Evolutionary conservation across 2,888 invertebrate genomes (phyloP).

Genomic region (Sepiola atlantica): DNA sequence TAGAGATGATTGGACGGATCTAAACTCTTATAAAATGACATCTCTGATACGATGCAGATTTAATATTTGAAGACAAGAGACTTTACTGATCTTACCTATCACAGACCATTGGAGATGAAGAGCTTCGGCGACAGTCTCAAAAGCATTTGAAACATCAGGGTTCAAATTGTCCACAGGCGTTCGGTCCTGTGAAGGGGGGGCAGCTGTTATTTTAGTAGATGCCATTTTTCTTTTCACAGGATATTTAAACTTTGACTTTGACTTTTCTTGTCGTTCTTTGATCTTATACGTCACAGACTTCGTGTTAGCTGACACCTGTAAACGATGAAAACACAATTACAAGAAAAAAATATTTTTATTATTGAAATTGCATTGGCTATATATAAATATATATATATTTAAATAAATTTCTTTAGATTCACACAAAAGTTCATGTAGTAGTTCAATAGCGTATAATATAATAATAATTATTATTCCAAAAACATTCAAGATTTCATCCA

Average conservation of each 20-base stretch:
- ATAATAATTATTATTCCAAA: no score
- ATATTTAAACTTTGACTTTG: slow-evolving; percentile 50
- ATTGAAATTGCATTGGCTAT: neutral
- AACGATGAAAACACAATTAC: neutral
- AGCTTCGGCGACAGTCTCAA: slow-evolving; percentile 73
- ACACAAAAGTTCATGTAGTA: neutral
- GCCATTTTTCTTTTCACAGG: slow-evolving; percentile 46
- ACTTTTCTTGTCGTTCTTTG: slow-evolving; percentile 46
- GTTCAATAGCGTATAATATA: neutral
- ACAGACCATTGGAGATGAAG: slow-evolving; percentile 74
- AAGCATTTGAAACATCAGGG: slow-evolving; percentile 61
- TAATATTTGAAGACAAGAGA: neutral
- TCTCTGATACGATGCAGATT: neutral
- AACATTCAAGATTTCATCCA: no score
- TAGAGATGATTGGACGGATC: no score
- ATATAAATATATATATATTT: slow-evolving; percentile 15
- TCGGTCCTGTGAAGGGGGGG: slow-evolving; percentile 43
- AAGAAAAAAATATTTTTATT: neutral
- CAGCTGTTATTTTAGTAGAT: slow-evolving; percentile 32
- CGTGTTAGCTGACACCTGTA: slow-evolving; percentile 65
- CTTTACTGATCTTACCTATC: slow-evolving; percentile 66
- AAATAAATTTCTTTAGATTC: neutral
- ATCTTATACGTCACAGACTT: slow-evolving; percentile 55
- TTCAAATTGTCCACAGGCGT: neutral
- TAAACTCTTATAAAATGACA: no score